Evolutionary conservation across 2,888 invertebrate species (phyloP), one percentile per base, ranked within the genome.

Genomic region (Kuschelorhynchus macadamiae): DNA sequence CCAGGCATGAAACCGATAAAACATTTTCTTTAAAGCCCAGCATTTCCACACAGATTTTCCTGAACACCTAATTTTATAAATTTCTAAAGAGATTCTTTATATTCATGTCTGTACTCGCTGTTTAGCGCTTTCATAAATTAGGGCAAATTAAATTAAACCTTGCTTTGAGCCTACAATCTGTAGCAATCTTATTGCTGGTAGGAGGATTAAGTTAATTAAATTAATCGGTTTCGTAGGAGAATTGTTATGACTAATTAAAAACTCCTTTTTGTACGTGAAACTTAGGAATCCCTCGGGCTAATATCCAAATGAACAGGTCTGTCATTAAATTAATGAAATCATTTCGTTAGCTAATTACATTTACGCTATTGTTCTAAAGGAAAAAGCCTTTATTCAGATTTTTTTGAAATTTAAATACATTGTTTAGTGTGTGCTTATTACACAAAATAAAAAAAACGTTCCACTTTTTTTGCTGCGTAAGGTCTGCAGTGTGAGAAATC

Each of bases 201-300:
- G 32, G n/a, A 8, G 49, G 64, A 56, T 64, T 41, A 49, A 41
- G 41, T 46, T 65, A 46, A 65, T 59, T 59, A 59, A 49, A 59
- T 50, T 59, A 59, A 50, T 60, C 32, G 21, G 47, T 39, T 60
- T 50, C 41, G 50, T 5, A 18, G 41, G 50, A 50, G 41, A 64
- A 64, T 64, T 56, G 64, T 64, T 64, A 42, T 49, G 57, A 20
- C 56, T 57, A 64, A 64, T 64, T 64, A 64, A 57, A 64, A 56
- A 64, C 42, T 8, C 39, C 33, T 42, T 57, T 11, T 42, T 41
- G 11, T 44, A 36, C 36, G 11, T 36, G 4, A 36, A 36, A 36
- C 36, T 8, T 4, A 25, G 25, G 7, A 7, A 25, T 25, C 25
- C 25, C 25, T 25, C 25, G 25, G 25, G 25, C 25, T 25, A 25